A percentile compares a stretch with the other conserved stretches of the same genome.
phyloP scores from a whole-genome alignment of 2,113 vertebrate species.

The Setophaga petechia region DNA sequence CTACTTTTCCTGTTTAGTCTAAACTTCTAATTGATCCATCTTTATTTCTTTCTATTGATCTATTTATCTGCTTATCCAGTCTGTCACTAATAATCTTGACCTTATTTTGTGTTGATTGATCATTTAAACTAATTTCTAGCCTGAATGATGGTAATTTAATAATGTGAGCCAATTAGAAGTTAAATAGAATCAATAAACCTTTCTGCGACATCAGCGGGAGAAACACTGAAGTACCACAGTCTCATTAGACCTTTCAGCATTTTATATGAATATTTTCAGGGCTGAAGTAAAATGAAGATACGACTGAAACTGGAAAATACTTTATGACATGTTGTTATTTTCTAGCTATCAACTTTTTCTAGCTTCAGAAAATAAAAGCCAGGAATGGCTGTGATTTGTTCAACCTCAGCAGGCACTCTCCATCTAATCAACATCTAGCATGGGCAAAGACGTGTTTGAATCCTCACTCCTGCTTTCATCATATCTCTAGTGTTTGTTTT shows the following conservation, averaged over 20 bases:
- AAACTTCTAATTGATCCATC: conserved; percentile 30
- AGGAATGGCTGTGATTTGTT: background rate
- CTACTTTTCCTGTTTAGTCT: background rate
- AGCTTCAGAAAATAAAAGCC: background rate
- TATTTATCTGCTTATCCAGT: conserved; percentile 48
- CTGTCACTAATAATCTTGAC: conserved; percentile 45
- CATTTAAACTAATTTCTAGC: conserved; percentile 20
- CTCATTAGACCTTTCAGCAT: background rate
- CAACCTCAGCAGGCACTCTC: background rate
- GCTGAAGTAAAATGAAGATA: background rate
- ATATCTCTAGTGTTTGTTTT: background rate
- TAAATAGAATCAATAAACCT: conserved; percentile 34
- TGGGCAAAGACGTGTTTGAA: background rate
- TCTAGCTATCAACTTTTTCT: background rate
- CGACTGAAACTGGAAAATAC: background rate
- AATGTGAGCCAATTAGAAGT: conserved; percentile 17
- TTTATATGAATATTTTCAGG: background rate
- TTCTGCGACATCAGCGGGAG: background rate
- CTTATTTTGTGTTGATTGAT: conserved; percentile 50
- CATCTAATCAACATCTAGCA: background rate
- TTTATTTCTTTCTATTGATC: conserved; percentile 48
- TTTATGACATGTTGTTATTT: background rate
- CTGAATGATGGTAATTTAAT: conserved; percentile 33
- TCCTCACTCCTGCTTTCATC: background rate
- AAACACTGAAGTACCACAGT: background rate